Base-by-base conservation (phyloP, 23 tunicate genomes). In the Botrylloides violaceus region DNA sequence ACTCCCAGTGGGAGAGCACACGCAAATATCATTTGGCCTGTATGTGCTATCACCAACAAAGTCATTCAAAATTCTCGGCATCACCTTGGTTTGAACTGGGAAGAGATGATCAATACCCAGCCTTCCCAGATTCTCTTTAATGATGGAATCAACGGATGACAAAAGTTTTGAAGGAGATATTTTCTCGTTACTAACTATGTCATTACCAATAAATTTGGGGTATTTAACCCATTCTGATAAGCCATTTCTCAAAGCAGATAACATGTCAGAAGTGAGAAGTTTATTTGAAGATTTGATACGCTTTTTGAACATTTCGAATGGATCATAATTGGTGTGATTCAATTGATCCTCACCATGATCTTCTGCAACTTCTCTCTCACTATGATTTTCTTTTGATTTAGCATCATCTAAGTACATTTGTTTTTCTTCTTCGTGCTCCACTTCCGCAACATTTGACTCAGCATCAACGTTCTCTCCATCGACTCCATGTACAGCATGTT, bases 1-100 rank as follows among this genome's bases (percentile, higher is more conserved):
- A 71, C 96, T 87, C 0, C 96, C 96, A 27, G 96, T 87, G 34
- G 96, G 84, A 59, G 96, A 86, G 71, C 96, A 83, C 22, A 81
- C 86, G 63, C 96, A 87, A 2, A 87, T 55, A 64, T 87, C 96
- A 70, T 61, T 62, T 0, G 96, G 96, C 29, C 78, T 80, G 64
- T 35, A 75, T 22, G 32, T 77, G 32, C 64, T 4, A 5, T 79
- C 86, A 66, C 34, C 71, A 12, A 21, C 63, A 3, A 66, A 27
- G 36, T 57, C 78, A 15, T 49, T 49, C 61, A 87, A 59, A 0
- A 87, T 71, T 3, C 55, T 53, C 3, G 96, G 87, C 2, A 87
- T 80, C 12, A 81, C 61, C 4, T 53, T 55, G 27, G 38, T 49
- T 35, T 87, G 96, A 26, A 87, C 96, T 33, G 92, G 92, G 33